Base-by-base conservation (phyloP, 2,888 invertebrate species). In the Hydroisotoma schaefferi region DNA sequence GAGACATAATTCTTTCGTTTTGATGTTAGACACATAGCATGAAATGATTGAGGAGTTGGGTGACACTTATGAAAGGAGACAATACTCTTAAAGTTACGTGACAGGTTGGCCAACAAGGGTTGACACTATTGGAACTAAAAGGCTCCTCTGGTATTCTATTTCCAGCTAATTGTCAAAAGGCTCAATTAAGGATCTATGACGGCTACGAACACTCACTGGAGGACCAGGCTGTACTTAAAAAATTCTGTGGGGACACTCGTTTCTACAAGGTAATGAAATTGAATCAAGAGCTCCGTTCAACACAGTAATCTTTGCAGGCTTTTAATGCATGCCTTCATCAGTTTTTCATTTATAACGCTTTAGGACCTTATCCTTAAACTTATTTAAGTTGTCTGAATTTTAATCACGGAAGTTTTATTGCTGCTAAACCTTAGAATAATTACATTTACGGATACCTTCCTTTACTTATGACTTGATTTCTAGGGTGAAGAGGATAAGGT, bases 191-290 rank as follows among this genome's bases (percentile, higher is more conserved):
- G 10, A 73, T 79, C 44, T 75, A 77, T 53, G 79, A 79, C 64
- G 79, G 79, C 5, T 76, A 76, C 67, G 71, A 71, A 51, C 66
- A 71, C 58, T 67, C 69, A 15, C 53, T 70, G 26, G 68, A 70
- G 27, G 69, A 69, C 37, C 57, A 63, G 15, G 59, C 67, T 12
- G 65, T 68, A 26, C 65, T 75, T 57, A 75, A 74, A 61, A 71
- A 71, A 52, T 78, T 76, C 63, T 79, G 79, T 66, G 79, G 79
- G 12, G 76, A 76, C 63, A 73, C 76, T n/a, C 70, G 74, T 26
- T 78, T 78, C 63, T 77, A 79, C 68, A 75, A 75, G 62, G 77
- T 72, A 59, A 62, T n/a, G n/a, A n/a, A n/a, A n/a, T n/a, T n/a
- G n/a, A n/a, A n/a, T n/a, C n/a, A n/a, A n/a, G n/a, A n/a, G n/a